Evolutionary conservation across 2,888 invertebrate species (phyloP).

Genomic region (Platycnemis pennipes): DNA sequence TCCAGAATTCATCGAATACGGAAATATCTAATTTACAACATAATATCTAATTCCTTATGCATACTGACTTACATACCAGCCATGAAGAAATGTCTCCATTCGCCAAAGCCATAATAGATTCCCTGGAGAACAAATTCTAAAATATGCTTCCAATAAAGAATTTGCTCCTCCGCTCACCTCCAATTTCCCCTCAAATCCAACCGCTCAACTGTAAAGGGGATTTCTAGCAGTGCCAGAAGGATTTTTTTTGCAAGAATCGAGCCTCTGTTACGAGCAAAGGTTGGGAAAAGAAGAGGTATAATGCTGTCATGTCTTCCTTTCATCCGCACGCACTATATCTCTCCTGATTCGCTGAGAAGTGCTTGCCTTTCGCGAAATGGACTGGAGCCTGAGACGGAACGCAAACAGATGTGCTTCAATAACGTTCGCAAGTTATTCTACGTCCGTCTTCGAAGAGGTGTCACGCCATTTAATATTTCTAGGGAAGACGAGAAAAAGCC

Average conservation of each 20-base stretch:
- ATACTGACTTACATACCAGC: not conserved
- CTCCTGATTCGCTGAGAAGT: conserved; percentile 26
- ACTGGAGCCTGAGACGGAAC: not conserved
- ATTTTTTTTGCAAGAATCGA: not conserved
- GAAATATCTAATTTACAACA: not conserved
- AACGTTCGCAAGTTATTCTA: not conserved
- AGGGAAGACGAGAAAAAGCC: not conserved
- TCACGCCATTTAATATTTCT: not conserved
- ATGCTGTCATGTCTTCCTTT: not conserved
- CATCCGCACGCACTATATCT: not conserved
- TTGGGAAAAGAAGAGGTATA: not conserved
- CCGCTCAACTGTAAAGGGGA: not conserved
- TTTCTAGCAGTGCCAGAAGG: not conserved
- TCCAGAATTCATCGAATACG: not conserved
- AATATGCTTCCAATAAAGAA: not conserved
- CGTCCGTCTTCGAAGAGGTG: not conserved
- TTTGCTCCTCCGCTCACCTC: not conserved
- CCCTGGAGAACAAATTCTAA: not conserved
- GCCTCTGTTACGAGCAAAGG: conserved; percentile 4
- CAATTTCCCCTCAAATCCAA: conserved; percentile 5
- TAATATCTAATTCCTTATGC: not conserved
- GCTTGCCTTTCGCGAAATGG: conserved; percentile 10
- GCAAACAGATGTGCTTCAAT: not conserved
- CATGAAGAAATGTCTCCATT: not conserved
- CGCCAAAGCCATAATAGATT: not conserved